phyloP scores from a whole-genome alignment of 2,113 vertebrate species.

The Elgaria multicarinata region DNA sequence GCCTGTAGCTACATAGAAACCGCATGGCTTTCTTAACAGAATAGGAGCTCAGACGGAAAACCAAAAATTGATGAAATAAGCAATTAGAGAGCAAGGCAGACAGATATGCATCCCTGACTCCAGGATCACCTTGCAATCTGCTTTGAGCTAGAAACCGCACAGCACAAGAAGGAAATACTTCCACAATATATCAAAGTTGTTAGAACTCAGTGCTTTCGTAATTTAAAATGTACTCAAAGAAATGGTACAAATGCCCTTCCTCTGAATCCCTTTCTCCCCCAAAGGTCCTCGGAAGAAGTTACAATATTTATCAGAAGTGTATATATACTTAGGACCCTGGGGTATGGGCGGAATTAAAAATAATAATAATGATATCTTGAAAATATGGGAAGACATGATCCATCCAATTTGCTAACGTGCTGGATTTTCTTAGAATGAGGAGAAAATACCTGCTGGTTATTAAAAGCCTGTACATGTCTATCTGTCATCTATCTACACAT shows the following conservation, averaged over 20 bases:
- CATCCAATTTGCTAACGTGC: conserved; percentile 50
- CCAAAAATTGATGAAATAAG: conserved; percentile 14
- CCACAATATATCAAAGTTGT: conserved; percentile 3
- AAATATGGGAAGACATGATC: neutral
- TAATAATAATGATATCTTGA: conserved; percentile 17
- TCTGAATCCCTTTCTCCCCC: conserved; percentile 10
- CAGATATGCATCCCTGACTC: neutral
- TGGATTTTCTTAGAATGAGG: conserved; percentile 45
- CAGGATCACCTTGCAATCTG: neutral
- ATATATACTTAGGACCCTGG: neutral
- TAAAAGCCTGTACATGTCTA: conserved; percentile 33
- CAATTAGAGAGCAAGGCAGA: conserved; percentile 14
- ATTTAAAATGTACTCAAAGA: conserved; percentile 20
- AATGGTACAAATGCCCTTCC: neutral
- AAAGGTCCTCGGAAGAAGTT: conserved; percentile 9
- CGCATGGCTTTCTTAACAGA: conserved; percentile 1
- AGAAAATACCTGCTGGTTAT: conserved; percentile 50
- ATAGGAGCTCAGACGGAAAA: neutral
- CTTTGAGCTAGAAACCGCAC: neutral
- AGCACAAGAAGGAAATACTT: neutral
- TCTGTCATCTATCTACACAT: too few species aligned
- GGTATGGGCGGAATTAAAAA: neutral
- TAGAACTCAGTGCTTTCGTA: neutral
- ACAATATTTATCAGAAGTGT: conserved; percentile 13
- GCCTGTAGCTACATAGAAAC: conserved; percentile 6